Percentiles rank a stretch among this genome's conserved stretches.
phyloP scores from a whole-genome alignment of 2,113 vertebrate species.

The Illadopsis cleaveri region DNA sequence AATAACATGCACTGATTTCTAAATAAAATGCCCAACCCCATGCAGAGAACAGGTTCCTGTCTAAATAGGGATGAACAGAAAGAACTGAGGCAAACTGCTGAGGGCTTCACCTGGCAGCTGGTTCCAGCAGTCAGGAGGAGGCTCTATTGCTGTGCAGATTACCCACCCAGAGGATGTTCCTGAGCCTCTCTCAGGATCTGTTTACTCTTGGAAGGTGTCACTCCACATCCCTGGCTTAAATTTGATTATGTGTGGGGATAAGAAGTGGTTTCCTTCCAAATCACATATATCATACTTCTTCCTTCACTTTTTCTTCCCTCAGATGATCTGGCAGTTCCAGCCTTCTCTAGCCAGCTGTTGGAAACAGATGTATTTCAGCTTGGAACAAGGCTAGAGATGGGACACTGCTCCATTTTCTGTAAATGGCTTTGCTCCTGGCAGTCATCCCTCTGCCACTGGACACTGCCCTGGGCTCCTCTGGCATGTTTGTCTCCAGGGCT shows the following conservation, averaged over 20 bases:
- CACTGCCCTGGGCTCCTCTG: fast-evolving
- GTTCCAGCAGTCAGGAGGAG: background rate
- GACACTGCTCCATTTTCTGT: background rate
- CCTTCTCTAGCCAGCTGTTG: background rate
- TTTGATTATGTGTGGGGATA: background rate
- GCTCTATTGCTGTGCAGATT: background rate
- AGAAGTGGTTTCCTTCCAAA: background rate
- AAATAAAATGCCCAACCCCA: background rate
- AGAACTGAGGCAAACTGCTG: background rate
- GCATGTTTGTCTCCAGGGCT: background rate
- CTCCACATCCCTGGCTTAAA: background rate
- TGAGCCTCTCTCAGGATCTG: background rate
- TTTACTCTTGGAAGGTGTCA: background rate
- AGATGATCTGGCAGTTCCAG: background rate
- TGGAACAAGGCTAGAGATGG: background rate
- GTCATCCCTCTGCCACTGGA: background rate
- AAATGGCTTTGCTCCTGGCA: background rate
- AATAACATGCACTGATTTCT: background rate
- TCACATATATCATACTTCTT: background rate
- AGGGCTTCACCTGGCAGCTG: fast-evolving
- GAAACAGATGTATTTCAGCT: background rate
- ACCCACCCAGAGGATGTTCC: background rate
- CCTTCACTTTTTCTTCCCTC: background rate
- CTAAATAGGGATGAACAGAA: background rate
- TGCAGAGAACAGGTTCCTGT: background rate